phyloP scores from a whole-genome alignment of 2,113 vertebrate genomes.

The Nerophis lumbriciformis region DNA sequence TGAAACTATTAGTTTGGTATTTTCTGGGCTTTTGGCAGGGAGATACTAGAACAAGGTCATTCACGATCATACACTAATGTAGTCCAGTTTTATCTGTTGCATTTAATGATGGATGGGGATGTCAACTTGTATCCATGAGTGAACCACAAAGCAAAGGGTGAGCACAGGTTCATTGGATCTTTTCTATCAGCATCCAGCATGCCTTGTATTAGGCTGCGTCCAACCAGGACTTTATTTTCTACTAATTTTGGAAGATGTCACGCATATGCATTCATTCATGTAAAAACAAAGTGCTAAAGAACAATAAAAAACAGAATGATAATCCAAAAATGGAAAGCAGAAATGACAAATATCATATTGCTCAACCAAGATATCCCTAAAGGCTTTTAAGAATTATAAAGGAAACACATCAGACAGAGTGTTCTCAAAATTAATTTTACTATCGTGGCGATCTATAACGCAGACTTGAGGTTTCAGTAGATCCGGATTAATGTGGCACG shows the following conservation, averaged over 20 bases:
- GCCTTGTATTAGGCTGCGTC: conserved; percentile 31
- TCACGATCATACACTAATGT: conserved; percentile 28
- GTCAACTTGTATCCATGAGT: conserved; percentile 22
- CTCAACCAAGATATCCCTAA: conserved; percentile 12
- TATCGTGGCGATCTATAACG: background rate
- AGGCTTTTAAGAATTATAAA: conserved; percentile 16
- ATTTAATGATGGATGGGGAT: conserved; percentile 40
- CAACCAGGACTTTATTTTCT: conserved; percentile 30
- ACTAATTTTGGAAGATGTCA: conserved; percentile 27
- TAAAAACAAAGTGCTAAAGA: conserved; percentile 16
- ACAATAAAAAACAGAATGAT: conserved; percentile 22
- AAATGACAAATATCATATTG: conserved; percentile 6
- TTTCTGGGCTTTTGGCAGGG: conserved; percentile 34
- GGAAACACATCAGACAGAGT: conserved; percentile 2
- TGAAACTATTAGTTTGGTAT: conserved; percentile 58
- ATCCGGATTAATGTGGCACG: conserved; percentile 7
- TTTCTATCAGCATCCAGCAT: conserved; percentile 6
- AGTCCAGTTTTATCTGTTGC: conserved; percentile 29
- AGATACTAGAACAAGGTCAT: conserved; percentile 32
- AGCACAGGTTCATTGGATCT: conserved; percentile 6
- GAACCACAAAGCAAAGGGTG: conserved; percentile 15
- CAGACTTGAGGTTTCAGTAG: background rate
- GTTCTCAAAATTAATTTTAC: conserved; percentile 1
- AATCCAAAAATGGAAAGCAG: conserved; percentile 28
- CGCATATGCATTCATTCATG: conserved; percentile 10